These are phyloP conservation scores for Malurus splendens DNA, from an alignment of 2,797 vertebrate genomes.

Conservation along the genomic window DNA sequence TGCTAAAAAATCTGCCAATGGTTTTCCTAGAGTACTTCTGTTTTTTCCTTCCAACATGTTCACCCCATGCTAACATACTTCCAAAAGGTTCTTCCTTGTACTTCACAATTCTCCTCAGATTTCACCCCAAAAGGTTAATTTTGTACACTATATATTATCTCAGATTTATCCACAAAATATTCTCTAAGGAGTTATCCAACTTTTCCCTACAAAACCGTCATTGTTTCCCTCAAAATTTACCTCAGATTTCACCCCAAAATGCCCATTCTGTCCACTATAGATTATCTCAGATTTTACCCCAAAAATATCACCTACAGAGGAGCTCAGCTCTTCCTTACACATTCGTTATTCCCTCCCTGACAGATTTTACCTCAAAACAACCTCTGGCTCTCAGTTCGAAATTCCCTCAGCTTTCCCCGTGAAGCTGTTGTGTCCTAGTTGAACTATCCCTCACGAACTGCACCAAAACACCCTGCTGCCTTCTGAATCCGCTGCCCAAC, in stretches of 20 bases:
- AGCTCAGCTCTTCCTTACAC: background rate
- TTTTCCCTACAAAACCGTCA: background rate
- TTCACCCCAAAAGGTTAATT: too few species aligned
- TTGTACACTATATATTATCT: too few species aligned
- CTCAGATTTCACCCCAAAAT: background rate
- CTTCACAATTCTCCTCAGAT: too few species aligned
- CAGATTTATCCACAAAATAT: background rate
- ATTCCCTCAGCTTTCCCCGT: too few species aligned
- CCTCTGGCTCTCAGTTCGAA: background rate
- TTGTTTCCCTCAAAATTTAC: background rate
- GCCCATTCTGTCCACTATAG: background rate
- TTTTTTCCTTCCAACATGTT: too few species aligned
- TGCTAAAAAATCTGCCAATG: too few species aligned
- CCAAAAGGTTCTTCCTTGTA: too few species aligned
- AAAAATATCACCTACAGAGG: background rate
- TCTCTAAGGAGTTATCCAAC: rapidly evolving
- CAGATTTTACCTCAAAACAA: background rate
- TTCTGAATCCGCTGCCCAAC: rapidly evolving
- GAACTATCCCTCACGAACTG: background rate
- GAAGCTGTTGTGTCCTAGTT: too few species aligned
- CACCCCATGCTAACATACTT: too few species aligned
- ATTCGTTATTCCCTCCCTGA: too few species aligned
- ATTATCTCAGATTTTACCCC: background rate
- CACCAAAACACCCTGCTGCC: background rate
- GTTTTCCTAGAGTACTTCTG: too few species aligned